Percentiles rank a stretch among this genome's conserved stretches.
phyloP scores from a whole-genome alignment of 2,888 invertebrate genomes.

The Psylliodes chrysocephalus region DNA sequence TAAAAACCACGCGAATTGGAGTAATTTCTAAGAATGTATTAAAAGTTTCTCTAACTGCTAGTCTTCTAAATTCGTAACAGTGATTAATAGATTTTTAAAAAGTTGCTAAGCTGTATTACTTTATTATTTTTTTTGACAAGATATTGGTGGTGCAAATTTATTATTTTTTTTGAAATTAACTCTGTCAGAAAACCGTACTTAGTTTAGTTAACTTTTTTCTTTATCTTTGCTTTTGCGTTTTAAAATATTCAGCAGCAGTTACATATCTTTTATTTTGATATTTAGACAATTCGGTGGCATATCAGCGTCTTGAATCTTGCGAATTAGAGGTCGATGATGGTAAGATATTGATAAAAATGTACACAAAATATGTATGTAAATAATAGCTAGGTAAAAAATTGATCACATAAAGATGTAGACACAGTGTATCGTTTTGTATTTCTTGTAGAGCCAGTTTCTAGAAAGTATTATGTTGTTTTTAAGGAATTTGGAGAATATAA shows the following conservation, averaged over 20 bases:
- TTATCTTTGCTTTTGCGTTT: too few species aligned
- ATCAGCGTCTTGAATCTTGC: slow-evolving; percentile 53
- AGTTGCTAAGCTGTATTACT: too few species aligned
- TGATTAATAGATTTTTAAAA: too few species aligned
- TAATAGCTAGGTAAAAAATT: not conserved
- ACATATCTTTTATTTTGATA: slow-evolving; percentile 32
- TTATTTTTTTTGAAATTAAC: too few species aligned
- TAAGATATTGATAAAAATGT: slow-evolving; percentile 44
- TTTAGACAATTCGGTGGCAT: slow-evolving; percentile 54
- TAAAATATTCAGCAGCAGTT: not conserved
- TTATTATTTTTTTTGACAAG: too few species aligned
- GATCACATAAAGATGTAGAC: not conserved
- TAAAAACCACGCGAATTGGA: too few species aligned
- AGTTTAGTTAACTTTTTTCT: too few species aligned
- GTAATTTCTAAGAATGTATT: too few species aligned
- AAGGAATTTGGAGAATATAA: slow-evolving; percentile 4
- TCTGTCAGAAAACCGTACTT: too few species aligned
- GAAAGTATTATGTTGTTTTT: not conserved
- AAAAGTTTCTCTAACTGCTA: too few species aligned
- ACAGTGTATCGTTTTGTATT: not conserved
- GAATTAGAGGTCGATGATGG: slow-evolving; percentile 52
- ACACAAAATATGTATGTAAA: not conserved
- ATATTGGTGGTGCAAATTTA: too few species aligned
- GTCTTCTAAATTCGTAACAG: too few species aligned
- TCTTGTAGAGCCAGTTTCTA: not conserved